These are phyloP conservation scores for Pammene fasciana DNA, from an alignment of 2,888 invertebrate genomes.

Conservation along the genomic window DNA sequence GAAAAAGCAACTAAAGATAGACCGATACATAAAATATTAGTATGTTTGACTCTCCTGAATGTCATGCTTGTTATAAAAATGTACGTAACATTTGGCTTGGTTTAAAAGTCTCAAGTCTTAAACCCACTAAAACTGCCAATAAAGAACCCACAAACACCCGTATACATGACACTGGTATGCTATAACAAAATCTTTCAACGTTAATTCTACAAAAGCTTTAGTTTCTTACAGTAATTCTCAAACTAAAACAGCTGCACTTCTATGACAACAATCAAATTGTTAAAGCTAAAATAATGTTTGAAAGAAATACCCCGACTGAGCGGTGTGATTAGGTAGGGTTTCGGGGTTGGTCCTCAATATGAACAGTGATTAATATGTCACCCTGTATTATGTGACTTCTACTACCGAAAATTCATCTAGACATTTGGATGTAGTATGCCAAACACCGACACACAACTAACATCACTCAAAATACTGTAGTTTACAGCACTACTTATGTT, in stretches of 20 bases:
- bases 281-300: background rate
- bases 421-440: background rate
- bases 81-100: background rate
- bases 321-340: too few relatives aligned
- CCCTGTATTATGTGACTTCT: background rate
- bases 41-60: background rate
- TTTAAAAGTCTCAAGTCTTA: background rate
- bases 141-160: constrained; percentile 18
- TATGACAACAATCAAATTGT: background rate
- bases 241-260: constrained; percentile 14
- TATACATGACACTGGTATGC: constrained; percentile 29
- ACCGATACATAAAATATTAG: background rate
- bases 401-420: background rate
- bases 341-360: too few relatives aligned
- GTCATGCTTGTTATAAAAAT: background rate
- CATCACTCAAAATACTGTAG: background rate
- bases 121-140: constrained; percentile 2
- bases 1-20: background rate
- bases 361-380: too few relatives aligned
- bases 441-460: background rate
- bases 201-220: constrained; percentile 6
- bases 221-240: constrained; percentile 9
- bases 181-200: constrained; percentile 19
- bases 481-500: background rate
- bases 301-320: background rate